Conservation (phyloP, 2,888 invertebrate genomes). For the Cephus pygmeus region DNA sequence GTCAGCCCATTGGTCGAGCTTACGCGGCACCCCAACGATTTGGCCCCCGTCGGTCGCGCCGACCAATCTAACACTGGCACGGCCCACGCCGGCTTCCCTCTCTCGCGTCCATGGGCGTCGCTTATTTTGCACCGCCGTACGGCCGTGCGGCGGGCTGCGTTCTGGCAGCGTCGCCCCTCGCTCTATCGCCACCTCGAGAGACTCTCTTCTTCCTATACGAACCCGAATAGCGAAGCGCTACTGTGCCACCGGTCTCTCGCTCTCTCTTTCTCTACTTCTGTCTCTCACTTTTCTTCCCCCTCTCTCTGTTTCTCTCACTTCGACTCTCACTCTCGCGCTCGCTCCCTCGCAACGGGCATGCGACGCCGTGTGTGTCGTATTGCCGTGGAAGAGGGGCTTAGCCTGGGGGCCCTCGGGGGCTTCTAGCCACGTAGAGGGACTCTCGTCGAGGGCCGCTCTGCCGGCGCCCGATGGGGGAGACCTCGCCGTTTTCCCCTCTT, state of each 20-base stretch:
- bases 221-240: constrained; percentile 48
- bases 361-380: constrained; percentile 16
- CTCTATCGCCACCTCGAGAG: constrained; percentile 12
- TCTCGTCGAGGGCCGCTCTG: too few species aligned
- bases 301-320: constrained; percentile 8
- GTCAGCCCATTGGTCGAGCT: constrained; percentile 42
- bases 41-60: constrained; percentile 32
- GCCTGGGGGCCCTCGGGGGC: constrained; percentile 20
- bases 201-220: constrained; percentile 24
- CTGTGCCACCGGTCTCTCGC: constrained; percentile 19
- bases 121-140: constrained; percentile 10
- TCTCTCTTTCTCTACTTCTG: constrained; percentile 13
- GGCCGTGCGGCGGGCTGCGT: constrained; percentile 3
- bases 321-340: constrained; percentile 4
- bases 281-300: constrained; percentile 18
- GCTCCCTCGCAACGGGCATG: constrained; percentile 19
- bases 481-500: constrained; percentile 31
- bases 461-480: constrained; percentile 11
- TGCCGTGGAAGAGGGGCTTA: constrained; percentile 16
- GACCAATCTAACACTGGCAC: constrained; percentile 49
- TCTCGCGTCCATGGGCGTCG: constrained; percentile 42
- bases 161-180: constrained; percentile 7
- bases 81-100: constrained; percentile 48
- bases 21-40: constrained; percentile 40
- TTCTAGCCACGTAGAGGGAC: constrained; percentile 1